These are phyloP conservation scores for Athripsodes cinereus DNA, from an alignment of 2,888 invertebrate species.

Conservation along the genomic window DNA sequence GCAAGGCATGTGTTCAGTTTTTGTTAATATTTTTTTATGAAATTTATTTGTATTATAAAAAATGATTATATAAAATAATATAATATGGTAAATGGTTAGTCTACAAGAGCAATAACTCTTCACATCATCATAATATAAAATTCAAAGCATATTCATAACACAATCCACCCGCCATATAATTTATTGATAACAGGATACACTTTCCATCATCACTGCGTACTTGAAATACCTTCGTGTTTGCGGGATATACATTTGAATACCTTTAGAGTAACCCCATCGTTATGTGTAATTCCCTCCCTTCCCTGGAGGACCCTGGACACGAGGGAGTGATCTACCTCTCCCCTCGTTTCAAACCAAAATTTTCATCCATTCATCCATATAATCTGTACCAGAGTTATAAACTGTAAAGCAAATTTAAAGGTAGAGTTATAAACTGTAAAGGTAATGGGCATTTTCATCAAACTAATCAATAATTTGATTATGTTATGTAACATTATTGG, in stretches of 20 bases:
- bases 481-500: too few species aligned
- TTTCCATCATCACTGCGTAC: background rate
- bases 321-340: background rate
- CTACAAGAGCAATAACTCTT: too few species aligned
- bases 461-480: background rate
- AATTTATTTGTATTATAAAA: too few species aligned
- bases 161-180: too few species aligned
- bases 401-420: background rate
- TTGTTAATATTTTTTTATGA: too few species aligned
- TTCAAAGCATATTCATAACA: too few species aligned
- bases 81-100: too few species aligned
- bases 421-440: background rate
- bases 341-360: background rate
- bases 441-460: background rate
- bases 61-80: too few species aligned
- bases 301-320: background rate
- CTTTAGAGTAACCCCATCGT: background rate
- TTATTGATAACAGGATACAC: background rate
- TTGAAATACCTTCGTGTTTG: slow-evolving; percentile 1
- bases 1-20: too few species aligned
- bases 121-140: too few species aligned
- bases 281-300: background rate
- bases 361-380: background rate
- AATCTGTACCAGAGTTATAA: background rate
- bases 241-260: background rate